Base-by-base conservation (phyloP, 1,140 invertebrate species). In the Tetragonula clypearis region DNA sequence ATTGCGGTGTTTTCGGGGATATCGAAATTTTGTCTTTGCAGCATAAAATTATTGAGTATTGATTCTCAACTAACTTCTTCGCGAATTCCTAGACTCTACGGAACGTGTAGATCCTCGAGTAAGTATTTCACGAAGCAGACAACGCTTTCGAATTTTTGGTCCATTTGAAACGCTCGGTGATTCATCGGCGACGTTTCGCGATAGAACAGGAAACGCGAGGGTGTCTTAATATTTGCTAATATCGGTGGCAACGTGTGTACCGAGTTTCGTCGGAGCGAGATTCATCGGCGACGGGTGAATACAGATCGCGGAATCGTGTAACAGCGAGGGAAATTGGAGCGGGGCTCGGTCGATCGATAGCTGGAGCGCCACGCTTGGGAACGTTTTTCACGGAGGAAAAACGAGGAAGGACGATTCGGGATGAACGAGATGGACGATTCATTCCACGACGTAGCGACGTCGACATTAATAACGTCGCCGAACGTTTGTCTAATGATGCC, bases 401-500 rank as follows among this genome's bases (percentile, higher is more conserved):
- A 86, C 76, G 77, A 62, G 76, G 73, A 66, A 74, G 66, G 30
- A 69, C 58, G 62, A 80, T 83, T 56, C 65, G 35, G 60, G 74
- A 49, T 58, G 77, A 86, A 72, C 76, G 84, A 84, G 86, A 90
- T 86, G 78, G 68, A 88, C 87, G 81, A 82, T 21, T 87, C 75
- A 56, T 89, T 87, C 35, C 75, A 76, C 65, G 78, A 85, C 69
- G 81, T 77, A 82, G 19, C 73, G 78, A 83, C 85, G 81, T 86
- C 85, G 81, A 76, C 85, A 89, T 89, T 89, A 87, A 90, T 89
- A 85, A 79, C 62, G 80, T 73, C 53, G 30, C 77, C 30, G 69
- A 87, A 78, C 74, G 66, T 90, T 90, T 84, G 87, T 90, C 78
- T 89, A 88, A 89, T 86, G 78, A 89, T 89, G 78, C 79, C 30